Conservation (phyloP, 2,113 vertebrate species). For the Poecile atricapillus region DNA sequence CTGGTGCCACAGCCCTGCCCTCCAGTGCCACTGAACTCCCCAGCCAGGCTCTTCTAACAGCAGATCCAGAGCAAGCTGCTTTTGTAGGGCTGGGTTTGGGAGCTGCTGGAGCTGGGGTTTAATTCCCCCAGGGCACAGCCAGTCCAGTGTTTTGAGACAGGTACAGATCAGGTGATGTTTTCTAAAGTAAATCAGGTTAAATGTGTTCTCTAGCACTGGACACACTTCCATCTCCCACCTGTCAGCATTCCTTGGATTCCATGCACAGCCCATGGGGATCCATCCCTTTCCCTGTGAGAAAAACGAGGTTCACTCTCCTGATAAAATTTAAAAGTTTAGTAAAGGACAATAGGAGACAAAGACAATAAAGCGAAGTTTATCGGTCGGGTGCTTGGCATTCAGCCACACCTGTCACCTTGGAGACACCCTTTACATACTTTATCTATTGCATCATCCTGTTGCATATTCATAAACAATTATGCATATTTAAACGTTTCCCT, state of each 20-base stretch:
- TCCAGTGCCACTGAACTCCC: rapidly evolving
- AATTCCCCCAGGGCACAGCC: not conserved
- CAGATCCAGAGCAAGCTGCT: not conserved
- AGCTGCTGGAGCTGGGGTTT: not conserved
- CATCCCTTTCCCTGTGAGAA: not conserved
- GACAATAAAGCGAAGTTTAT: too few species aligned
- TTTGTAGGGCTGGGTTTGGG: not conserved
- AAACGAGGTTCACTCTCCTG: too few species aligned
- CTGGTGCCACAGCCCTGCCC: not conserved
- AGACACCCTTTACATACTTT: too few species aligned
- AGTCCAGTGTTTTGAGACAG: rapidly evolving
- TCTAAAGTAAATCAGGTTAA: too few species aligned
- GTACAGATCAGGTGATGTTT: rapidly evolving
- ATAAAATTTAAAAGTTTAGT: too few species aligned
- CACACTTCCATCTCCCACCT: not conserved
- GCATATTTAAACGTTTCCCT: too few species aligned
- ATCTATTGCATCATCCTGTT: too few species aligned
- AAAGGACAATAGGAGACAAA: too few species aligned
- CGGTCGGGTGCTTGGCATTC: too few species aligned
- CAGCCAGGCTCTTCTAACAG: rapidly evolving
- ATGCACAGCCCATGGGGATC: not conserved
- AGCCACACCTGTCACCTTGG: too few species aligned
- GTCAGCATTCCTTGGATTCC: not conserved
- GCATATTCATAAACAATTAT: too few species aligned
- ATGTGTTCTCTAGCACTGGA: rapidly evolving